Conservation (phyloP, 2,113 vertebrate genomes). For the Chamaetylas fuelleborni region DNA sequence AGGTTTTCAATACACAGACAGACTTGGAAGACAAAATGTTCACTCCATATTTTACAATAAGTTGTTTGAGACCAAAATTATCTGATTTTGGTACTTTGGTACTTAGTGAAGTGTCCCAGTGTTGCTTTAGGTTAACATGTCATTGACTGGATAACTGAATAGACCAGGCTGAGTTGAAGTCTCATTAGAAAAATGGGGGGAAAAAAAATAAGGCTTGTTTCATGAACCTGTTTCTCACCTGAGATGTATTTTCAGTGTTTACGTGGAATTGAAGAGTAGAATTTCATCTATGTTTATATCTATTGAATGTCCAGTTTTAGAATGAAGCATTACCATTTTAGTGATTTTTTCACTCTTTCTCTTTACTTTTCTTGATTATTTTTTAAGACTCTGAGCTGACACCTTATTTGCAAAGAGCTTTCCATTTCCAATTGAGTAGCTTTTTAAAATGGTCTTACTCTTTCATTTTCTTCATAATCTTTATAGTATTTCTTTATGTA, state of each 20-base stretch:
- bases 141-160: not conserved
- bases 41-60: not conserved
- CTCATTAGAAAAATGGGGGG: rapidly evolving
- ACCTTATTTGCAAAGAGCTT: not conserved
- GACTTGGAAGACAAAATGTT: not conserved
- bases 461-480: not conserved
- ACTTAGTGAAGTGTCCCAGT: not conserved
- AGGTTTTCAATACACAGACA: not conserved
- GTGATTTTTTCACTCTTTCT: not conserved
- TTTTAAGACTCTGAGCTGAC: not conserved
- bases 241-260: not conserved
- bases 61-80: not conserved
- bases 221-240: not conserved
- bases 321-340: not conserved
- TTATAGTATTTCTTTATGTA: not conserved
- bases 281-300: not conserved
- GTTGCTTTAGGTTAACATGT: not conserved
- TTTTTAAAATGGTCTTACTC: not conserved
- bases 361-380: not conserved
- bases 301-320: not conserved
- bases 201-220: not conserved
- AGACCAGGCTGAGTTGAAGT: not conserved
- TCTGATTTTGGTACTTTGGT: not conserved
- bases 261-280: not conserved
- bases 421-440: not conserved